phyloP scores from a whole-genome alignment of 2,113 vertebrate species.

The Fulica atra region DNA sequence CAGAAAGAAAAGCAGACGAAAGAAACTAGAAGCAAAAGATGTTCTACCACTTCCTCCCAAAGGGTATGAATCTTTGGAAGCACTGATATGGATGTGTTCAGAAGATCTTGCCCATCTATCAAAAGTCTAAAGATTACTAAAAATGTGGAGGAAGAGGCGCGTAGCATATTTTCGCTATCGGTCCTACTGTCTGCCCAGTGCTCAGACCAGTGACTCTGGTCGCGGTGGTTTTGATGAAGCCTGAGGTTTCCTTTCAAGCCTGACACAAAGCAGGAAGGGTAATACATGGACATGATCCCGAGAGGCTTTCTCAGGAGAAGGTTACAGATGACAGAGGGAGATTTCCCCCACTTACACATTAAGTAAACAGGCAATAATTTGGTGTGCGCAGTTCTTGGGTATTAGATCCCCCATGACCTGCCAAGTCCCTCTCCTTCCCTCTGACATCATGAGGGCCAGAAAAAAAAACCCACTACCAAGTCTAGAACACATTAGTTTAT shows the following conservation, averaged over 20 bases:
- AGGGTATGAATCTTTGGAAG: neutral
- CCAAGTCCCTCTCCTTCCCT: neutral
- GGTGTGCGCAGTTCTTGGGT: neutral
- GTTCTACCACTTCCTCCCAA: neutral
- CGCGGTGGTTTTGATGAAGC: neutral
- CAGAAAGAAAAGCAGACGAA: neutral
- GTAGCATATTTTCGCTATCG: neutral
- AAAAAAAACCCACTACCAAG: neutral
- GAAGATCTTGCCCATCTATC: neutral
- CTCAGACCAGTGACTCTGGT: neutral
- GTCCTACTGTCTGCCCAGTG: neutral
- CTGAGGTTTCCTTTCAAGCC: neutral
- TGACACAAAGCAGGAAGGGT: neutral
- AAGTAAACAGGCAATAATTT: neutral
- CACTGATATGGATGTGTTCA: neutral
- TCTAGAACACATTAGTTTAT: neutral
- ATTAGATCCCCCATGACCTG: neutral
- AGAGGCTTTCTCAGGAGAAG: neutral
- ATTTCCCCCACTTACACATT: neutral
- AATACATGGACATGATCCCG: neutral
- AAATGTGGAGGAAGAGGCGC: neutral
- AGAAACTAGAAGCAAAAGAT: neutral
- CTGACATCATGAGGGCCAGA: neutral
- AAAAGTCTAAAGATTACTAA: neutral
- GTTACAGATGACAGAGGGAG: neutral